phyloP scores from a whole-genome alignment of 1,140 invertebrate species.

The Rhagoletis pomonella region DNA sequence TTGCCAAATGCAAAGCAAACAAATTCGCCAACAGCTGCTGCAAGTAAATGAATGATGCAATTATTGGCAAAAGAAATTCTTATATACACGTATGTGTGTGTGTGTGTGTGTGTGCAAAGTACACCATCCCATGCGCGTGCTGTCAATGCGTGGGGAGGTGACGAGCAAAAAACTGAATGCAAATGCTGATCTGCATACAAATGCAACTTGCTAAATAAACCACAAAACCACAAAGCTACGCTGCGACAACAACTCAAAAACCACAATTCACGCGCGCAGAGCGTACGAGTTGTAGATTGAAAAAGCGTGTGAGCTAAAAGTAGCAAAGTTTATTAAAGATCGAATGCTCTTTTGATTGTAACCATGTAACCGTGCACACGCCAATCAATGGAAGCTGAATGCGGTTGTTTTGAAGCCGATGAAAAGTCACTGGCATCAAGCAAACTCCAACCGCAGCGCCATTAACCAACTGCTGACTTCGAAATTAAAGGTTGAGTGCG shows the following conservation, averaged over 20 bases:
- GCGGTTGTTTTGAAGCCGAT: too few species aligned
- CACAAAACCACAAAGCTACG: constrained; percentile 42
- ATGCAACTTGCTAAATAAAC: constrained; percentile 39
- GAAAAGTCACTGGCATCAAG: too few species aligned
- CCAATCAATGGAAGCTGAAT: too few species aligned
- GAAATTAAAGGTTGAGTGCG: too few species aligned
- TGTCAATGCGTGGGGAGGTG: neutral
- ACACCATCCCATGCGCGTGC: too few species aligned
- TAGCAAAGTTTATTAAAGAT: constrained; percentile 18
- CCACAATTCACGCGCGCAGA: constrained; percentile 17
- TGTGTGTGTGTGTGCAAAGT: neutral
- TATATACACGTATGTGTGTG: neutral
- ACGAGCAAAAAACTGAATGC: neutral
- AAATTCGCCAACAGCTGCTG: neutral
- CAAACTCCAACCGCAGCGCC: too few species aligned
- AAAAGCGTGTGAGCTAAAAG: neutral
- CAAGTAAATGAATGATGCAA: neutral
- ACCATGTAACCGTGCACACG: too few species aligned
- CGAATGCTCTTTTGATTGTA: neutral
- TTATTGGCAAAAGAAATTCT: neutral
- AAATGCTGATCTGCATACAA: constrained; percentile 51
- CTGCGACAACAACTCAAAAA: neutral
- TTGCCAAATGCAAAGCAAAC: constrained; percentile 11
- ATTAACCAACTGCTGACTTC: too few species aligned
- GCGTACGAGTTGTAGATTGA: neutral